Evolutionary conservation across 2,888 invertebrate species (phyloP).

Genomic region (Mythimna ferrago): DNA sequence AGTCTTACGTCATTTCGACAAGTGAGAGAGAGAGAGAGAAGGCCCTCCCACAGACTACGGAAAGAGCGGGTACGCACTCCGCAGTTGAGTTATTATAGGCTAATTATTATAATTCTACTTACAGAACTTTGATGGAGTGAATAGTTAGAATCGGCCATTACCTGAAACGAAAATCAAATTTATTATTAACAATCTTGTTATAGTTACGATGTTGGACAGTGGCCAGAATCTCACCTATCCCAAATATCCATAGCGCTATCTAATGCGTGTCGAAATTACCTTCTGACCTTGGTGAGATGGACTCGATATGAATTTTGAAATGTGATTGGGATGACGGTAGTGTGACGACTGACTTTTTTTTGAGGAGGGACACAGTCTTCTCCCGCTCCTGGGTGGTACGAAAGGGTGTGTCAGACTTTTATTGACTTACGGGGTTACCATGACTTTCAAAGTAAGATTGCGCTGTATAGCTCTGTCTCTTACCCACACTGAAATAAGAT

Average conservation of each 20-base stretch:
- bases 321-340: conserved; percentile 13
- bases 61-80: no score
- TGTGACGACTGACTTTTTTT: not conserved
- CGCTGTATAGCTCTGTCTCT: no score
- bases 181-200: conserved; percentile 45
- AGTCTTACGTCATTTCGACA: no score
- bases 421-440: no score
- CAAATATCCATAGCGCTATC: conserved; percentile 43
- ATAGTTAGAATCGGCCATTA: conserved; percentile 52
- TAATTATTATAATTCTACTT: conserved; percentile 35
- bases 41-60: no score
- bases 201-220: conserved; percentile 47
- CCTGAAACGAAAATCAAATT: conserved; percentile 63
- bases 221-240: conserved; percentile 46
- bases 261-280: conserved; percentile 42
- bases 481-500: no score
- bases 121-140: conserved; percentile 32
- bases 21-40: no score
- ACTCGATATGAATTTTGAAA: conserved; percentile 21
- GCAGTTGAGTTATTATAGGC: no score
- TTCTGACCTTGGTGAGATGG: conserved; percentile 43
- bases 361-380: no score
- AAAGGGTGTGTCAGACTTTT: no score
- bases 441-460: no score
- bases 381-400: no score